A percentile compares a stretch with the other conserved stretches of the same genome.
Conservation (phyloP, 2,888 invertebrate species). For the Abrostola tripartita region DNA sequence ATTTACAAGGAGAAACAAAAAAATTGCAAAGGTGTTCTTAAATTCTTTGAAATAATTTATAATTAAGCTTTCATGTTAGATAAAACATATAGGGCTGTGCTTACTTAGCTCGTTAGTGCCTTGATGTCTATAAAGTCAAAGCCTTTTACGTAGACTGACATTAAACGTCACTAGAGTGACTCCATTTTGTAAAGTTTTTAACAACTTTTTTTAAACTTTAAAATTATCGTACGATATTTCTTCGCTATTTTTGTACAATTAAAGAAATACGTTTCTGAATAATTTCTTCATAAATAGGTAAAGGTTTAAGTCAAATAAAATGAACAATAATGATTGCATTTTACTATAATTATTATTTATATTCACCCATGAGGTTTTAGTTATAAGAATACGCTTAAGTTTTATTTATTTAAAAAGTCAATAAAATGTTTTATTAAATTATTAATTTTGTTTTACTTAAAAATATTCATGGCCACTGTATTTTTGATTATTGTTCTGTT, state of each 20-base stretch:
- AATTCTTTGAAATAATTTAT: not conserved
- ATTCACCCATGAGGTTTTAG: constrained; percentile 70
- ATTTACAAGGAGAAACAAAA: no score
- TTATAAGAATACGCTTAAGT: constrained; percentile 84
- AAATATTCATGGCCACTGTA: not conserved
- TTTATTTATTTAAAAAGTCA: constrained; percentile 88
- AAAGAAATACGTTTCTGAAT: constrained; percentile 30
- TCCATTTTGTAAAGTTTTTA: constrained; percentile 1
- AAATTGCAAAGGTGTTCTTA: no score
- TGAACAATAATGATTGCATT: constrained; percentile 74
- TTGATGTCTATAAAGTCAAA: constrained; percentile 38
- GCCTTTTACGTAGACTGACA: constrained; percentile 22
- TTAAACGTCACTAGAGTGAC: constrained; percentile 14
- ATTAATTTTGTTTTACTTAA: constrained; percentile 31
- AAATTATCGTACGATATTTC: constrained; percentile 42
- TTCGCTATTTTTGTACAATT: constrained; percentile 50
- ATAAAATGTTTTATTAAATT: constrained; percentile 80
- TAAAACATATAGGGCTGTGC: constrained; percentile 62
- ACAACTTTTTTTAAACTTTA: constrained; percentile 23
- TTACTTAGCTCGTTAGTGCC: constrained; percentile 49
- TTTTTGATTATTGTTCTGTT: not conserved
- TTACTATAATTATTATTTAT: constrained; percentile 77
- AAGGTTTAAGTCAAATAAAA: constrained; percentile 52
- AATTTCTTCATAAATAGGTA: constrained; percentile 14
- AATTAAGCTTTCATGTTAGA: constrained; percentile 20